Evolutionary conservation across 1,140 invertebrate genomes (phyloP), one percentile per base, ranked within the genome.

Genomic region (Radopholus similis): DNA sequence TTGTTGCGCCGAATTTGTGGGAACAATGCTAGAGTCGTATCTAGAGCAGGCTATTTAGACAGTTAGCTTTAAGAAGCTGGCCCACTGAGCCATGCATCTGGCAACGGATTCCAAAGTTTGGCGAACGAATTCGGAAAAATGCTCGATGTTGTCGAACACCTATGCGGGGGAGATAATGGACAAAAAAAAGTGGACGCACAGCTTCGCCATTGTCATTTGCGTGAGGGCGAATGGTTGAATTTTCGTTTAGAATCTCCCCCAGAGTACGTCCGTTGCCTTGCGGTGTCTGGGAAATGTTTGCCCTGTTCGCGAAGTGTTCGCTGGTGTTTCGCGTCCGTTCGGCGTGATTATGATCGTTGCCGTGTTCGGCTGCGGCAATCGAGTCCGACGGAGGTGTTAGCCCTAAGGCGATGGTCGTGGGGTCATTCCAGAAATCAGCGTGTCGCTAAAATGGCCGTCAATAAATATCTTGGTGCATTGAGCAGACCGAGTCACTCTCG

Each of bases 351-450:
- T 59, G 18, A 18, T 18, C 13, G 57, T 42, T 28, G 21, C n/a
- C n/a, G n/a, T n/a, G n/a, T n/a, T n/a, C n/a, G n/a, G 53, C 44
- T 15, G 37, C 44, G 28, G 60, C 18, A 8, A 35, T 18, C 8
- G 44, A 53, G 30, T 64, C 44, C 4, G 47, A 51, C 11, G 51
- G 64, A 37, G 54, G 55, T 18, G 8, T 15, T 3, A 54, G 34
- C 26, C 64, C 64, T 26, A 55, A 57, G 23, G 51, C 51, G n/a
- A 64, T 37, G 8, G 64, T 66, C 23, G 32, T 28, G 30, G 64
- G 64, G 40, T 66, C 64, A 58, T 66, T 66, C 64, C 64, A 66
- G 44, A 66, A 66, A 44, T 66, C 40, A 55, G n/a, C 30, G 64
- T 66, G 30, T 28, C 56, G 56, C 55, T 63, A 11, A 21, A 59